Conservation (phyloP, 2,797 vertebrate genomes). For the Petrocephalus sullivani region DNA sequence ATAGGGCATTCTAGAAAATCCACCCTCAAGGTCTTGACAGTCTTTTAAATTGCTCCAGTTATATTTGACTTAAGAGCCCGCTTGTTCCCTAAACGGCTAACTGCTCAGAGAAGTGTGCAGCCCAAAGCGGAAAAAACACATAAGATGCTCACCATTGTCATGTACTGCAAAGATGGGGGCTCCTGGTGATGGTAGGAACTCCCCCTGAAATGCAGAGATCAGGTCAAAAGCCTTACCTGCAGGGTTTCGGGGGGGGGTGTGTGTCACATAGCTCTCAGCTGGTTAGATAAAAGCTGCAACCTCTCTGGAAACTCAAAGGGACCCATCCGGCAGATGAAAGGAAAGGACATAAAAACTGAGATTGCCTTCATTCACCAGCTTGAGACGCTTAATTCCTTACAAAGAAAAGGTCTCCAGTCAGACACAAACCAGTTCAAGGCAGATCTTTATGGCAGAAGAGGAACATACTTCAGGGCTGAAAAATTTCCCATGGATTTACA, state of each 20-base stretch:
- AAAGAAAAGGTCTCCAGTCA: neutral
- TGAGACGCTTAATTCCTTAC: neutral
- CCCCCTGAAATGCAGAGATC: neutral
- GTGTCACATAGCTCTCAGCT: neutral
- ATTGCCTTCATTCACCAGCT: neutral
- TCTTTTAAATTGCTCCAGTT: neutral
- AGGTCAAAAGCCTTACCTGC: neutral
- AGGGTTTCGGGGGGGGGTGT: neutral
- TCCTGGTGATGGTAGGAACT: neutral
- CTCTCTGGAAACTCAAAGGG: neutral
- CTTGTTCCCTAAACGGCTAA: neutral
- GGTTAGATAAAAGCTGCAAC: neutral
- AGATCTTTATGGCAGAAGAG: neutral
- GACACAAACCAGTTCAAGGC: neutral
- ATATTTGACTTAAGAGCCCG: neutral
- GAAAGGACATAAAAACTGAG: neutral
- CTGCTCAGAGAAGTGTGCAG: neutral
- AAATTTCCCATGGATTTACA: neutral
- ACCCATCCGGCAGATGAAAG: neutral
- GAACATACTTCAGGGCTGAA: neutral
- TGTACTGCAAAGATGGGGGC: neutral
- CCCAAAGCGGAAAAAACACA: neutral
- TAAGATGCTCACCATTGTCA: slow-evolving; percentile 13
- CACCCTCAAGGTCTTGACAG: neutral
- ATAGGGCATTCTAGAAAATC: neutral